A percentile compares a stretch with the other conserved stretches of the same genome.
phyloP scores from a whole-genome alignment of 2,797 vertebrate species.

The Lophotriccus pileatus region DNA sequence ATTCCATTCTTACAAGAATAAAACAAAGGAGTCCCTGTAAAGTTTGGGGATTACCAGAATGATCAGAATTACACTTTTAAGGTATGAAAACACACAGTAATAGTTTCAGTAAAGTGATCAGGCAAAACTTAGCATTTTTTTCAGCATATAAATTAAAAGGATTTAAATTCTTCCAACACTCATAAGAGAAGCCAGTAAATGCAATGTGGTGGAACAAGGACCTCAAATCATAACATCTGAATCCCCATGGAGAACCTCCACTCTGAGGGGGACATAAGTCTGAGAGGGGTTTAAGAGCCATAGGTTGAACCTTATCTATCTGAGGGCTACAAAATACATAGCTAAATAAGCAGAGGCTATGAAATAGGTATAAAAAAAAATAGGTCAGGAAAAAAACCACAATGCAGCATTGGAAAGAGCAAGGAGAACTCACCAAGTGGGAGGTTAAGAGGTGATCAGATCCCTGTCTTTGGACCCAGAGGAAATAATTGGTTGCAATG shows the following conservation, averaged over 20 bases:
- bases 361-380: background rate
- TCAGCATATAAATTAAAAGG: background rate
- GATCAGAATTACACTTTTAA: background rate
- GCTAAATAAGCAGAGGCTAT: background rate
- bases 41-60: background rate
- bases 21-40: background rate
- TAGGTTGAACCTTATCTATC: background rate
- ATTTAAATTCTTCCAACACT: background rate
- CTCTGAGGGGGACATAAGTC: background rate
- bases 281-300: background rate
- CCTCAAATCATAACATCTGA: background rate
- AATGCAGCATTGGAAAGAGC: background rate
- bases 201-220: background rate
- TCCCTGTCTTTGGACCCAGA: background rate
- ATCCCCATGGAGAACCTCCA: background rate
- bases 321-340: background rate
- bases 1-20: background rate
- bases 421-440: background rate
- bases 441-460: background rate
- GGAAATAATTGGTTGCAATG: background rate
- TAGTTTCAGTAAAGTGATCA: background rate
- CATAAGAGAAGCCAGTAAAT: background rate
- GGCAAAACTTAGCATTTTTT: background rate
- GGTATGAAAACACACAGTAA: background rate
- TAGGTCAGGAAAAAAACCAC: background rate